Percentiles rank a stretch among this genome's conserved stretches.
These are phyloP conservation scores for Corydoras maculifer DNA, from an alignment of 2,113 vertebrate genomes.

Conservation along the genomic window DNA sequence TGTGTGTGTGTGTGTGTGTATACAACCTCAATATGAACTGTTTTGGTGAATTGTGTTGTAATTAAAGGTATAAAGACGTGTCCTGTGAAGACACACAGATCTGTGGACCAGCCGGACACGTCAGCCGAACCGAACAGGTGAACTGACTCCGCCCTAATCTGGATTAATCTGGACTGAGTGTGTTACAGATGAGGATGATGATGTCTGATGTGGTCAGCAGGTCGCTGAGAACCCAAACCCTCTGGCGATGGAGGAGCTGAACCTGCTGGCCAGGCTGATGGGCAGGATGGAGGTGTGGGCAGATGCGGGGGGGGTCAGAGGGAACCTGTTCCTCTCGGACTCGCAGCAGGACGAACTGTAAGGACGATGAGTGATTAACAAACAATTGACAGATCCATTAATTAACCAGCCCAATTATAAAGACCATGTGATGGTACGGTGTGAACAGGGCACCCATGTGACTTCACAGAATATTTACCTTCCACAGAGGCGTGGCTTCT, in stretches of 20 bases:
- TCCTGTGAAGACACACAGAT: constrained; percentile 71
- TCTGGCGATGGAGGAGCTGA: constrained; percentile 89
- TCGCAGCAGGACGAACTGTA: constrained; percentile 73
- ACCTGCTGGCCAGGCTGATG: constrained; percentile 83
- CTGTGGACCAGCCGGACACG: constrained; percentile 59
- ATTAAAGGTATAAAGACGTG: constrained; percentile 71
- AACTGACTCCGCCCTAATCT: not conserved
- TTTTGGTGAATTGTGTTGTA: too few species aligned
- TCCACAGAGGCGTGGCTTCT: too few species aligned
- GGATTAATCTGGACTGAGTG: too few species aligned
- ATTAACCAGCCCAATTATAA: too few species aligned
- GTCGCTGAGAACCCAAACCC: constrained; percentile 68
- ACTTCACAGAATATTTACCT: too few species aligned
- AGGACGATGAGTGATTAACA: constrained; percentile 18
- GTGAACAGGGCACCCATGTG: too few species aligned
- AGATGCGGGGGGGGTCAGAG: constrained; percentile 64
- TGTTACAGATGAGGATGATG: not conserved
- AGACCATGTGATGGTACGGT: too few species aligned
- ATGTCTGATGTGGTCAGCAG: constrained; percentile 49
- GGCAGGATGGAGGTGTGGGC: constrained; percentile 74
- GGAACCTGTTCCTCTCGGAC: constrained; percentile 77
- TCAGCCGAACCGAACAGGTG: constrained; percentile 68
- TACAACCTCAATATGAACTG: too few species aligned
- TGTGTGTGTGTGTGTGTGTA: too few species aligned
- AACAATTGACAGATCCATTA: too few species aligned